phyloP scores from a whole-genome alignment of 2,113 vertebrate species.

The Onychostruthus taczanowskii region DNA sequence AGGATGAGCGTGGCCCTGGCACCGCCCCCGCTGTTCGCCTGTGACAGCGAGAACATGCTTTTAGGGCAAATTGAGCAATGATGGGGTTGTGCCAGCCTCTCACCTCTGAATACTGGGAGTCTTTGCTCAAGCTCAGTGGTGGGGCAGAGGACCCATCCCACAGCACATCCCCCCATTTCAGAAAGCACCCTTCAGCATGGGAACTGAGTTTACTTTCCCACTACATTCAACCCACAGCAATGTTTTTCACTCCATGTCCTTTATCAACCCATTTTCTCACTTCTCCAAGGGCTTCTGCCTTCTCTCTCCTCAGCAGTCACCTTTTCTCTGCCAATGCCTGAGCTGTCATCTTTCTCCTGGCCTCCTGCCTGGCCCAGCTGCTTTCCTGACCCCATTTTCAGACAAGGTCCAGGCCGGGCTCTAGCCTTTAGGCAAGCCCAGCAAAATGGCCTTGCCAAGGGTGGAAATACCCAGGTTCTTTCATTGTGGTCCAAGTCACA shows the following conservation, averaged over 20 bases:
- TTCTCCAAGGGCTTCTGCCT: constrained; percentile 5
- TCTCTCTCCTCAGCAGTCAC: not conserved
- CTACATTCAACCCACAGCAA: not conserved
- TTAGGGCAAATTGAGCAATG: fast-evolving
- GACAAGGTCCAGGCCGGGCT: not conserved
- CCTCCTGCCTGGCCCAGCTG: constrained; percentile 28
- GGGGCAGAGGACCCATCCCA: not conserved
- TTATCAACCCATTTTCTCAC: not conserved
- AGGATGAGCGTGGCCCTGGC: not conserved
- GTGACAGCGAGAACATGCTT: not conserved
- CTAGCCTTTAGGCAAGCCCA: constrained; percentile 1
- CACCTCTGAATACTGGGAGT: not conserved
- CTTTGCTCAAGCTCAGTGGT: not conserved
- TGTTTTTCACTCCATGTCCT: not conserved
- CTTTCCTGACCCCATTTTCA: constrained; percentile 46
- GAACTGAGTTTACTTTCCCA: not conserved
- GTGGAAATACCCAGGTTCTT: constrained; percentile 40
- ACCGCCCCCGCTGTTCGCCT: fast-evolving
- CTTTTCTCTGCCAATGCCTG: not conserved
- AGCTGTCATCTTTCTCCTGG: constrained; percentile 22
- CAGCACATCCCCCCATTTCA: not conserved
- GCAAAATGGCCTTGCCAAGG: not conserved
- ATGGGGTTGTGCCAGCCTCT: not conserved
- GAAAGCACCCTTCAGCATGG: not conserved
- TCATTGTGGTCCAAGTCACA: constrained; percentile 41